Conservation (phyloP, 2,113 vertebrate genomes). For the Ardeotis arabs region DNA sequence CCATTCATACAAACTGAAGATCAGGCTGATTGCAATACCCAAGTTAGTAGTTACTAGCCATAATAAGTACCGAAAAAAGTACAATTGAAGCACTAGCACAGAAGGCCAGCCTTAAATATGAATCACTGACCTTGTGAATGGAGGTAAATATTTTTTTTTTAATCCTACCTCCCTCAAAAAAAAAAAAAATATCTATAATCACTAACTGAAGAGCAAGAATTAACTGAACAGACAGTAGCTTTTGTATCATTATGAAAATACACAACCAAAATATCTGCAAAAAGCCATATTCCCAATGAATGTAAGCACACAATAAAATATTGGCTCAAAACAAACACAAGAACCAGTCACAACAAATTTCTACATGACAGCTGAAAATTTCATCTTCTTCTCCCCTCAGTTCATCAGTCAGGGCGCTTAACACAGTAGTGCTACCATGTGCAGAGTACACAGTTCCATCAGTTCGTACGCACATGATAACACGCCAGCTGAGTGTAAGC, state of each 20-base stretch:
- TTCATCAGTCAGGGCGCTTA: background rate
- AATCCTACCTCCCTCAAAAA: background rate
- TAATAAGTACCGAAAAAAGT: background rate
- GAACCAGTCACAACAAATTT: background rate
- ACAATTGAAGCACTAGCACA: background rate
- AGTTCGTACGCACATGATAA: background rate
- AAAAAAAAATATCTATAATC: background rate
- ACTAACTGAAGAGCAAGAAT: background rate
- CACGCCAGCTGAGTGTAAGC: background rate
- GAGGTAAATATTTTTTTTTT: background rate
- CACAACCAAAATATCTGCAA: background rate
- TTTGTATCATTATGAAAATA: background rate
- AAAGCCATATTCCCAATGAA: background rate
- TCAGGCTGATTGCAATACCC: background rate
- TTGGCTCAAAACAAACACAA: background rate
- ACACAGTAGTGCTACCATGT: fast-evolving
- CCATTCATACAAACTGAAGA: background rate
- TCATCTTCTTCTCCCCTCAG: background rate
- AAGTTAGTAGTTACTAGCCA: background rate
- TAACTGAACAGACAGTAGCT: background rate
- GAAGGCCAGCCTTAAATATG: background rate
- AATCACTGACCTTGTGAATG: background rate
- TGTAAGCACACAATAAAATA: background rate
- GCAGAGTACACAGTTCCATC: background rate
- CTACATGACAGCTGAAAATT: background rate